Base-by-base conservation (phyloP, 2,113 vertebrate genomes). In the Donacobius atricapilla region DNA sequence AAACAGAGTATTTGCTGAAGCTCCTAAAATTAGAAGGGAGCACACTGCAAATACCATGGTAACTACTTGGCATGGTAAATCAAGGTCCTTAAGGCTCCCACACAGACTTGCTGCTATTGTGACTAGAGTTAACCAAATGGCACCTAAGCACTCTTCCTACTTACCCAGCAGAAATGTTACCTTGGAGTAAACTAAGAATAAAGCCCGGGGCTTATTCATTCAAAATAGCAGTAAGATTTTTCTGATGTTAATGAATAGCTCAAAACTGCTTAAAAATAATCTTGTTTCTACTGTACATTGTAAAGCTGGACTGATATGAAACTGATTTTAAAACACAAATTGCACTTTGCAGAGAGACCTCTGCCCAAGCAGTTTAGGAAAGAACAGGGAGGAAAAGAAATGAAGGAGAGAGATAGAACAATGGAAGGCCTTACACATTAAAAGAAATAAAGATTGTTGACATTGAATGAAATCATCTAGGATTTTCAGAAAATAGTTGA, bases 21-120 rank as follows among this genome's bases (percentile, higher is more conserved):
- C 44, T 94, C 76, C 94, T 94, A 92, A 96, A 97, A 93, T 94
- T 92, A 93, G 96, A 94, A 90, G 69, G 92, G 90, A 95, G 82
- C 88, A 56, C 88, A 87, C 85, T 80, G 83, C 75, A 93, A 96
- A 85, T 68, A 95, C 96, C 96, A 97, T 96, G 95, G 96, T 88
- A 97, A 97, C 96, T 90, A 83, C 85, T 94, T 88, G 63, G 91
- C 79, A 77, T 58, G 71, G 85, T 77, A 95, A 94, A 96, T 69
- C 70, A 69, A 93, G 87, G 95, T 95, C 95, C 53, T 71, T 51
- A 86, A 86, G 72, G 90, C 79, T 93, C 92, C 92, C 68, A 93
- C 91, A 86, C 27, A 89, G 83, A 81, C 72, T 87, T 81, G 61
- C n/a, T 87, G 75, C 92, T 92, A 94, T 83, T 93, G 90, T 94